Evolutionary conservation across 2,113 vertebrate genomes (phyloP), one percentile per base, ranked within the genome.

Genomic region (Thymallus thymallus): DNA sequence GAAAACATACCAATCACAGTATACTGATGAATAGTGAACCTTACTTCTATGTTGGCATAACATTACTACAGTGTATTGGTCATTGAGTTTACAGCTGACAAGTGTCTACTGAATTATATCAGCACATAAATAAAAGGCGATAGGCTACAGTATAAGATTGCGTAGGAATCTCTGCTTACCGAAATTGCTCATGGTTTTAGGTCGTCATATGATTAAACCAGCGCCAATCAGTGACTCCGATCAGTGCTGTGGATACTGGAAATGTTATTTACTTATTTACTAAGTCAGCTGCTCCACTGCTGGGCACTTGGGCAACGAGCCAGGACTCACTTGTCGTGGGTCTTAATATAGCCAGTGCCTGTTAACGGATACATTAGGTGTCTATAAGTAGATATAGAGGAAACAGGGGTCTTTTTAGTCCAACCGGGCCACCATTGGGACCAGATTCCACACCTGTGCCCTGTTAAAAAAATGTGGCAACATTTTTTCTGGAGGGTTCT

Each of bases 211-310:
- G 13, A 55, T 14, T 63, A 35, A 30, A 55, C 63, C 24, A 62
- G 35, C 65, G 58, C 18, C 51, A 72, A 22, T 75, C 56, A 68
- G 41, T 72, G 6, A 73, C 62, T 48, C 45, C 26, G 24, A 83
- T 64, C 66, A 64, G 56, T 56, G 41, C 69, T 75, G 66, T 70
- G 70, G 55, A 79, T 79, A 58, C 76, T 73, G 56, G 76, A 68
- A 75, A 66, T 76, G 79, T 65, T 78, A 78, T 81, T 80, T 72
- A 60, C n/a, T n/a, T 74, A 68, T 65, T 71, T 71, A 71, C 74
- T 78, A 78, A 77, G 65, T 74, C 76, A 75, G 32, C 66, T 20
- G 48, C 23, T 64, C 63, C 69, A 41, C 35, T 41, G 68, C 69
- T 45, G 30, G 75, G 56, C 65, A 45, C 62, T 60, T 74, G 48